These are phyloP conservation scores for Rhynchopsitta pachyrhyncha DNA, from an alignment of 2,113 vertebrate species.

Conservation along the genomic window DNA sequence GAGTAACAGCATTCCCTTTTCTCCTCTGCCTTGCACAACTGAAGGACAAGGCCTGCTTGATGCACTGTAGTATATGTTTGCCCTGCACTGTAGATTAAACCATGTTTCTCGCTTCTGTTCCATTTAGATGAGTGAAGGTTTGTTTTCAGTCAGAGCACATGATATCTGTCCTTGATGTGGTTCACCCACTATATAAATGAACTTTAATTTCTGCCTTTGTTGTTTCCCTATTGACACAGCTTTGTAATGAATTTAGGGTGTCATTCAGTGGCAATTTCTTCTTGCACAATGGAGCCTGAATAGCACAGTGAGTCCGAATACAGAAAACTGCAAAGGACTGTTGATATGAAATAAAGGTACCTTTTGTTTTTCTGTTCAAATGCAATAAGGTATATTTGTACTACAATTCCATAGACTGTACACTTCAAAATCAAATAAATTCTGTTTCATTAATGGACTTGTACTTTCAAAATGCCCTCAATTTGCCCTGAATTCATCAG, in stretches of 20 bases:
- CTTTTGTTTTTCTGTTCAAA: conserved; percentile 57
- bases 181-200: not conserved
- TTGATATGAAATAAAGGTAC: conserved; percentile 52
- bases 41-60: not conserved
- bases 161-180: not conserved
- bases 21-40: not conserved
- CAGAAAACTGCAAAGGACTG: conserved; percentile 38
- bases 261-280: conserved; percentile 47
- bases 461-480: not conserved
- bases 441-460: not conserved
- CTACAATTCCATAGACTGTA: not conserved
- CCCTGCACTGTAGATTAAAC: accelerated
- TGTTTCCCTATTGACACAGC: conserved; percentile 51
- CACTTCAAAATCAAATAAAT: not conserved
- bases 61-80: accelerated
- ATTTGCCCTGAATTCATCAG: not conserved
- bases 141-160: not conserved
- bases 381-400: not conserved
- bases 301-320: conserved; percentile 15
- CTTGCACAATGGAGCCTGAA: conserved; percentile 42
- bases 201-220: conserved; percentile 37
- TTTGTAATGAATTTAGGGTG: conserved; percentile 54
- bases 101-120: not conserved
- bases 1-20: not conserved
- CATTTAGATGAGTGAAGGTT: not conserved